phyloP scores from a whole-genome alignment of 2,113 vertebrate genomes.

The Cyphomyrus plagiostoma region DNA sequence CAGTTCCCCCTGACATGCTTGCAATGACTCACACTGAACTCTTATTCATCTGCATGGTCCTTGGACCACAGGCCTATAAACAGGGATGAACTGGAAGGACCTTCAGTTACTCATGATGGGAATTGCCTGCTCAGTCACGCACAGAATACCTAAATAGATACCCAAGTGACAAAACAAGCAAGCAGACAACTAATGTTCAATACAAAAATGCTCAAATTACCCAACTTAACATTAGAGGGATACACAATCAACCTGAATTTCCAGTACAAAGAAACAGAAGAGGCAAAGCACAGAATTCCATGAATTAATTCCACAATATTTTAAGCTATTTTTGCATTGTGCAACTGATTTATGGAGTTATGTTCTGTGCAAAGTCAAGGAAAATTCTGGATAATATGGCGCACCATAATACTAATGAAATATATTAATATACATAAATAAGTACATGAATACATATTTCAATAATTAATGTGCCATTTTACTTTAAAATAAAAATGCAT shows the following conservation, averaged over 20 bases:
- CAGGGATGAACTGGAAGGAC: background rate
- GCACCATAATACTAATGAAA: background rate
- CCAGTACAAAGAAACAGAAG: background rate
- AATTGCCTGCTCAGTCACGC: background rate
- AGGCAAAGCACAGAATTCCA: background rate
- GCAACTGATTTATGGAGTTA: background rate
- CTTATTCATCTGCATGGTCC: background rate
- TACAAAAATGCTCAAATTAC: background rate
- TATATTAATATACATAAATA: background rate
- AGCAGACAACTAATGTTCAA: background rate
- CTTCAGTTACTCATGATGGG: background rate
- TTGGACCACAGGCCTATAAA: background rate
- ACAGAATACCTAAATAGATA: background rate
- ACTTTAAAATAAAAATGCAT: background rate
- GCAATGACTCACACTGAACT: background rate
- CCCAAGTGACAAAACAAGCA: background rate
- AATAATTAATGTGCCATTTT: background rate
- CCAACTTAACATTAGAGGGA: background rate
- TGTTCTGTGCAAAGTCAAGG: background rate
- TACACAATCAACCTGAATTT: background rate
- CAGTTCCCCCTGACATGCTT: background rate
- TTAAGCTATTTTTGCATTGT: background rate
- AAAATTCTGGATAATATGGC: background rate
- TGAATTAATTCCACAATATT: background rate
- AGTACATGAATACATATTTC: background rate